These are phyloP conservation scores for Acleris sparsana DNA, from an alignment of 2,888 invertebrate genomes.

Conservation along the genomic window DNA sequence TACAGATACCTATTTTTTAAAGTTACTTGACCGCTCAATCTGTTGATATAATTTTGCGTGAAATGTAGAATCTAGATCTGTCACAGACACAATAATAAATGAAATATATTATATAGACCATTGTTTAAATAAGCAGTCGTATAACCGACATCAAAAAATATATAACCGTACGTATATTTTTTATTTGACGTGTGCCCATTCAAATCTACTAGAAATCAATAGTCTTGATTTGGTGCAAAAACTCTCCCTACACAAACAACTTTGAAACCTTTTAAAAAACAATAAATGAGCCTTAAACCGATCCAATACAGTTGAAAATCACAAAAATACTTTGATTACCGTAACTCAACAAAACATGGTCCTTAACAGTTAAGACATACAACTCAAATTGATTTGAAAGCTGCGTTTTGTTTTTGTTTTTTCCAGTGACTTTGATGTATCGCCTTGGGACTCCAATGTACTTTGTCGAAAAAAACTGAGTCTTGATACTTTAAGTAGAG, in stretches of 20 bases:
- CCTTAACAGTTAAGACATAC: neutral
- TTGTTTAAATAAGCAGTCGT: too few relatives aligned
- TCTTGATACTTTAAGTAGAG: constrained; percentile 8
- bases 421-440: constrained; percentile 57
- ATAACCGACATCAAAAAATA: too few relatives aligned
- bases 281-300: neutral
- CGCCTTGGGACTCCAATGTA: constrained; percentile 50
- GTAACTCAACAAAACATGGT: too few relatives aligned
- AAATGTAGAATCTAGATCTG: too few relatives aligned
- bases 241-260: neutral
- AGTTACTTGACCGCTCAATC: too few relatives aligned
- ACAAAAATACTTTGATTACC: neutral
- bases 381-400: neutral
- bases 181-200: too few relatives aligned
- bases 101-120: too few relatives aligned
- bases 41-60: too few relatives aligned
- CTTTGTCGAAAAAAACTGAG: constrained; percentile 55
- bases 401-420: constrained; percentile 40
- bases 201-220: neutral
- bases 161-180: too few relatives aligned
- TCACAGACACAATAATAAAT: too few relatives aligned
- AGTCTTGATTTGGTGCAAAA: neutral
- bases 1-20: too few relatives aligned
- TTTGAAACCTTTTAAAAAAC: neutral
- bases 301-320: neutral